phyloP scores from a whole-genome alignment of 2,888 invertebrate genomes.

The Drosophila neoperkinsi region DNA sequence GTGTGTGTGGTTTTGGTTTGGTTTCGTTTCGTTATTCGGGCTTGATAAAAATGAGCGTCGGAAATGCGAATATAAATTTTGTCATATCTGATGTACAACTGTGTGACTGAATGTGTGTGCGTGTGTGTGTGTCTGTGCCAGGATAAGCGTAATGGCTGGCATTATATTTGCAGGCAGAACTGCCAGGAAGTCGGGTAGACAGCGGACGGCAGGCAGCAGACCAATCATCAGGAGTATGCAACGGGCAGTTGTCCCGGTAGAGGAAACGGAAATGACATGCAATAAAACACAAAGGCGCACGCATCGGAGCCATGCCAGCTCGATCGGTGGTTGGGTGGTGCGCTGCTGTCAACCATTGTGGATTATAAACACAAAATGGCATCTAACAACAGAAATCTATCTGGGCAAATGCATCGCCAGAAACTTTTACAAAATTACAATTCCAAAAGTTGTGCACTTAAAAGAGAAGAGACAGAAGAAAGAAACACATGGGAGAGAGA shows the following conservation, averaged over 20 bases:
- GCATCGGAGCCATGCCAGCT: slow-evolving; percentile 38
- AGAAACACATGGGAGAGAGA: not conserved
- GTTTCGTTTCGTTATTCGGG: slow-evolving; percentile 36
- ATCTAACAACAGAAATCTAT: slow-evolving; percentile 77
- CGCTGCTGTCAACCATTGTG: slow-evolving; percentile 42
- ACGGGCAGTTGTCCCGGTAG: slow-evolving; percentile 27
- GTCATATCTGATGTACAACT: slow-evolving; percentile 83
- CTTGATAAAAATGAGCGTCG: slow-evolving; percentile 80
- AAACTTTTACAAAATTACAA: slow-evolving; percentile 77
- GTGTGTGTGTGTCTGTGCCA: slow-evolving; percentile 38
- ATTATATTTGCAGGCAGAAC: slow-evolving; percentile 42
- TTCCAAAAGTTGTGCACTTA: slow-evolving; percentile 71
- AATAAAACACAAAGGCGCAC: slow-evolving; percentile 83
- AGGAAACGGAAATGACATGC: slow-evolving; percentile 84
- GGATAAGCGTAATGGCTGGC: slow-evolving; percentile 75
- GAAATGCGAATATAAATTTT: slow-evolving; percentile 84
- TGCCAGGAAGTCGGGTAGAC: slow-evolving; percentile 72
- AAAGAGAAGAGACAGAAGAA: not conserved
- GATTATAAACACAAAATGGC: slow-evolving; percentile 77
- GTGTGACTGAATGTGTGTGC: slow-evolving; percentile 15
- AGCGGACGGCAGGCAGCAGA: slow-evolving; percentile 49
- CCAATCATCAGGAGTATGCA: slow-evolving; percentile 78
- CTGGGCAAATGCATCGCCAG: slow-evolving; percentile 67
- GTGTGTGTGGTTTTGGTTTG: slow-evolving; percentile 38
- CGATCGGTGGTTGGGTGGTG: slow-evolving; percentile 11